Percentiles rank a stretch among this genome's conserved stretches.
phyloP scores from a whole-genome alignment of 64 coral and sea anemone genomes.

The Montipora sp. region DNA sequence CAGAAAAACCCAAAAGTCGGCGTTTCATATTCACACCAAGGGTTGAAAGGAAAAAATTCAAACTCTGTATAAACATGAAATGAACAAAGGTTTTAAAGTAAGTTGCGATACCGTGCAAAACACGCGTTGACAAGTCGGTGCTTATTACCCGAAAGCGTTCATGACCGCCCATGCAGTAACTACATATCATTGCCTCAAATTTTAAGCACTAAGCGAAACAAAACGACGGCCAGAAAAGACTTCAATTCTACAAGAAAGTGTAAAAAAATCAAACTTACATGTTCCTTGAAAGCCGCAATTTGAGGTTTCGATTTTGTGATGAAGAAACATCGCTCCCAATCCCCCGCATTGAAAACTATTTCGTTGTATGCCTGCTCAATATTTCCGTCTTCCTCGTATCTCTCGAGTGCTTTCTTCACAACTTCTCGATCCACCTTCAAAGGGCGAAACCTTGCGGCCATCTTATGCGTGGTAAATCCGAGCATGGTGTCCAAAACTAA shows the following conservation, averaged over 20 bases:
- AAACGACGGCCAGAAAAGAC: not conserved
- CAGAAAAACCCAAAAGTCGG: not conserved
- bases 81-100: constrained; percentile 3
- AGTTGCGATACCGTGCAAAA: not conserved
- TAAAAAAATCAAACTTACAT: constrained; percentile 67
- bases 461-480: constrained; percentile 93
- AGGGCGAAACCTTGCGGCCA: constrained; percentile 94
- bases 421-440: constrained; percentile 81
- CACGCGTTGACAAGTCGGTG: constrained; percentile 20
- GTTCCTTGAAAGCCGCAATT: constrained; percentile 95
- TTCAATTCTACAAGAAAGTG: not conserved
- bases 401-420: constrained; percentile 63
- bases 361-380: constrained; percentile 79
- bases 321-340: constrained; percentile 91
- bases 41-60: not conserved
- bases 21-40: not conserved
- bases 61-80: not conserved
- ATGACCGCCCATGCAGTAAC: not conserved
- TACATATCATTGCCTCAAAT: too few species aligned
- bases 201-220: not conserved
- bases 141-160: not conserved
- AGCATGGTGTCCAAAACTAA: constrained; percentile 82
- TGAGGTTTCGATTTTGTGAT: constrained; percentile 90
- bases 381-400: constrained; percentile 70
- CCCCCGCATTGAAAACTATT: constrained; percentile 79